Evolutionary conservation across 2,888 invertebrate genomes (phyloP).

Genomic region (Stenolophus ochropezus): DNA sequence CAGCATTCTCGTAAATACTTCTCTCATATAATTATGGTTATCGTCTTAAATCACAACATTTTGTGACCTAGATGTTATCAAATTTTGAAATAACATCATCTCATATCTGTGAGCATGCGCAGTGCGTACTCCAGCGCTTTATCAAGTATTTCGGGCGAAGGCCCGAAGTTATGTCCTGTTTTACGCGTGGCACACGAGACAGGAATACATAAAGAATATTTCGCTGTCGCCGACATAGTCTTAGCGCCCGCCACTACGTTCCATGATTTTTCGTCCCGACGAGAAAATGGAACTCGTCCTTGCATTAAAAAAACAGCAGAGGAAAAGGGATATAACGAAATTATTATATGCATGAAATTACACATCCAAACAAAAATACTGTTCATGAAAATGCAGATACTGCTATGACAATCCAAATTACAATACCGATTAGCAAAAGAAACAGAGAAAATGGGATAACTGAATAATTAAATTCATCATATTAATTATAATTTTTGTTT

Average conservation of each 20-base stretch:
- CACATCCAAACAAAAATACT: no score
- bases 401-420: no score
- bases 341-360: no score
- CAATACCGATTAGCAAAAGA: no score
- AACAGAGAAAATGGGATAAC: no score
- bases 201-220: constrained; percentile 42
- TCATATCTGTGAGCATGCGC: background rate
- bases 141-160: constrained; percentile 33
- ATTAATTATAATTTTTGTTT: no score
- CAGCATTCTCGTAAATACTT: background rate
- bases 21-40: background rate
- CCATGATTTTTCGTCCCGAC: background rate
- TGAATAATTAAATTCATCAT: no score
- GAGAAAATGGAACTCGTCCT: no score
- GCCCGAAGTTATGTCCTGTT: constrained; percentile 38
- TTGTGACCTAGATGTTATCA: background rate
- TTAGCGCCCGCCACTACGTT: background rate
- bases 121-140: background rate
- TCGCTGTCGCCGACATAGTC: background rate
- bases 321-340: no score
- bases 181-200: constrained; percentile 41
- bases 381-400: no score
- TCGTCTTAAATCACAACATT: background rate
- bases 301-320: no score
- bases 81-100: constrained; percentile 23